phyloP scores from a whole-genome alignment of 2,113 vertebrate species.

The Mugil cephalus region DNA sequence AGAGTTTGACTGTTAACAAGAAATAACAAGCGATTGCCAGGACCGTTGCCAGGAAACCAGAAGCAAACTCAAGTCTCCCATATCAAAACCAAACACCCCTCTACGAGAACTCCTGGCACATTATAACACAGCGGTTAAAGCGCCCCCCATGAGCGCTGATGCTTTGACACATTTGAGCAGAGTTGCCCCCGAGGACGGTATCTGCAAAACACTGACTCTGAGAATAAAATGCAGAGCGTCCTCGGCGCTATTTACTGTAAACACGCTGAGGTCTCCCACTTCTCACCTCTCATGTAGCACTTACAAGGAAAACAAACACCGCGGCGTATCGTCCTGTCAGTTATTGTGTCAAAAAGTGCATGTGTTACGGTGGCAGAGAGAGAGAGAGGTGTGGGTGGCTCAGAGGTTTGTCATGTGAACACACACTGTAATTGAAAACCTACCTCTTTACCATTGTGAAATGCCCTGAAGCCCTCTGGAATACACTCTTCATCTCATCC shows the following conservation, averaged over 20 bases:
- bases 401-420: slow-evolving; percentile 32
- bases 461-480: slow-evolving; percentile 65
- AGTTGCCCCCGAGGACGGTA: too few relatives aligned
- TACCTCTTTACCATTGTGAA: slow-evolving; percentile 58
- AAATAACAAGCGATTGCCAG: too few relatives aligned
- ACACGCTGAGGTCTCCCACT: neutral
- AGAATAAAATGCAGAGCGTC: neutral
- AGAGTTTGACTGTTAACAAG: too few relatives aligned
- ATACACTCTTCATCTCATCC: slow-evolving; percentile 39
- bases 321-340: slow-evolving; percentile 23
- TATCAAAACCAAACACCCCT: too few relatives aligned
- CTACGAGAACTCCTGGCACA: too few relatives aligned
- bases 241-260: slow-evolving; percentile 30
- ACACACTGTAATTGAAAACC: slow-evolving; percentile 71
- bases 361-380: neutral
- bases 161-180: too few relatives aligned
- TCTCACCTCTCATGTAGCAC: slow-evolving; percentile 8
- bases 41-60: too few relatives aligned
- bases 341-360: neutral
- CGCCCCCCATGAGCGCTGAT: too few relatives aligned
- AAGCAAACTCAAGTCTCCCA: too few relatives aligned
- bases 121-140: too few relatives aligned
- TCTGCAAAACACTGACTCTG: neutral
- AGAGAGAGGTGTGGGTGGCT: slow-evolving; percentile 25
- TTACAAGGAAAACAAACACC: slow-evolving; percentile 27